Evolutionary conservation across 2,888 invertebrate genomes (phyloP).

Genomic region (Drosophila parthenogenetica): DNA sequence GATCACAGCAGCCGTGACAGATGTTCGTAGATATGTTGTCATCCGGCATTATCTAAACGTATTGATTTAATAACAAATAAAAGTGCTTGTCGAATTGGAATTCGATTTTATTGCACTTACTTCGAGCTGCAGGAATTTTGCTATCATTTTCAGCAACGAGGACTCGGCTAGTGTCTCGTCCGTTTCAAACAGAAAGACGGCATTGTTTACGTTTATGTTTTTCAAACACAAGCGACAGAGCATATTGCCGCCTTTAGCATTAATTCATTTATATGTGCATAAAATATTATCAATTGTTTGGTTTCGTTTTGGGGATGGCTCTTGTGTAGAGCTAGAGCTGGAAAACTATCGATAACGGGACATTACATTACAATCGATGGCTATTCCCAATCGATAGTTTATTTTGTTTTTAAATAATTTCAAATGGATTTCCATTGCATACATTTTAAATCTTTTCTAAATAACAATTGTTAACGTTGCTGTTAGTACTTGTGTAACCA

Average conservation of each 20-base stretch:
- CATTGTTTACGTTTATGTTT: conserved; percentile 62
- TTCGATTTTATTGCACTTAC: conserved; percentile 35
- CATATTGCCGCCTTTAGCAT: conserved; percentile 64
- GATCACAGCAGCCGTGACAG: conserved; percentile 70
- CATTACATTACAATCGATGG: too few relatives aligned
- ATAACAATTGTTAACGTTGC: too few relatives aligned
- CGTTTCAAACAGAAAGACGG: conserved; percentile 68
- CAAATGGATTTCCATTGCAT: too few relatives aligned
- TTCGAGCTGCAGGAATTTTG: conserved; percentile 74
- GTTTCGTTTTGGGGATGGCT: conserved; percentile 56
- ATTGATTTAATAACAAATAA: background rate
- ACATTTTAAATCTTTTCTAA: too few relatives aligned
- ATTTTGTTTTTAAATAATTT: too few relatives aligned
- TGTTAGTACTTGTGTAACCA: too few relatives aligned
- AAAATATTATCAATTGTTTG: conserved; percentile 57
- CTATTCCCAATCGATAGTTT: too few relatives aligned
- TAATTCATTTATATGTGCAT: conserved; percentile 28
- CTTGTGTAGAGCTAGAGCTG: background rate
- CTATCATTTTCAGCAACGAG: conserved; percentile 73
- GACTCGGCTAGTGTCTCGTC: conserved; percentile 68
- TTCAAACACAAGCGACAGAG: conserved; percentile 76
- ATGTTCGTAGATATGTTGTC: conserved; percentile 69
- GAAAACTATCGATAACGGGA: too few relatives aligned
- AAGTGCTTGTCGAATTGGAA: conserved; percentile 4
- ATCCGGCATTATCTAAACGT: conserved; percentile 61